Evolutionary conservation across 2,888 invertebrate species (phyloP).

Genomic region (Mimas tiliae): DNA sequence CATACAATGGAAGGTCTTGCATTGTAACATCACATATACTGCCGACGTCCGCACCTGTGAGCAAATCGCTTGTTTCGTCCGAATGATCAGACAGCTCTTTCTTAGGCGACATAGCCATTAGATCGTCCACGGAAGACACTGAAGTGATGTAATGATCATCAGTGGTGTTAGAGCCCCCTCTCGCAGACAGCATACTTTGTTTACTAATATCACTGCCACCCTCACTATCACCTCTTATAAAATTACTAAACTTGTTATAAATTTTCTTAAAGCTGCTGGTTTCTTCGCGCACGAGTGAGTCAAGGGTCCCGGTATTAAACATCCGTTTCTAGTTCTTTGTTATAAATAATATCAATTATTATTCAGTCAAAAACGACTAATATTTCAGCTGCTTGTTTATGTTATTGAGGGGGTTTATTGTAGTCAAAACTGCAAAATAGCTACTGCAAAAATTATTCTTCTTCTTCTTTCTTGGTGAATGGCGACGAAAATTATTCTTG

Average conservation of each 20-base stretch:
- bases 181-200: conserved; percentile 56
- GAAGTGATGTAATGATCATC: conserved; percentile 70
- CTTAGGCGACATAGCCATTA: conserved; percentile 71
- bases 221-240: conserved; percentile 49
- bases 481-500: too few relatives aligned
- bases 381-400: background rate
- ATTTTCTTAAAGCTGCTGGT: conserved; percentile 54
- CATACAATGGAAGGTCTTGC: conserved; percentile 65
- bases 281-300: conserved; percentile 49
- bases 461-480: too few relatives aligned
- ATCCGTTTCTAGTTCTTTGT: conserved; percentile 47
- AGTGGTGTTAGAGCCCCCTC: conserved; percentile 54
- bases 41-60: conserved; percentile 71
- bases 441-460: conserved; percentile 8
- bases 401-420: background rate
- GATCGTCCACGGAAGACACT: conserved; percentile 68
- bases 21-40: conserved; percentile 76
- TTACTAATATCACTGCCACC: conserved; percentile 27
- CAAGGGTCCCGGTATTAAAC: conserved; percentile 57
- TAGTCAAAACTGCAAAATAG: background rate
- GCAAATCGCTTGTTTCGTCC: conserved; percentile 65
- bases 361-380: conserved; percentile 11
- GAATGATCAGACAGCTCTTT: conserved; percentile 49
- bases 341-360: background rate
- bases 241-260: conserved; percentile 59